Conservation (phyloP, 2,797 vertebrate species). For the Myripristis murdjan region DNA sequence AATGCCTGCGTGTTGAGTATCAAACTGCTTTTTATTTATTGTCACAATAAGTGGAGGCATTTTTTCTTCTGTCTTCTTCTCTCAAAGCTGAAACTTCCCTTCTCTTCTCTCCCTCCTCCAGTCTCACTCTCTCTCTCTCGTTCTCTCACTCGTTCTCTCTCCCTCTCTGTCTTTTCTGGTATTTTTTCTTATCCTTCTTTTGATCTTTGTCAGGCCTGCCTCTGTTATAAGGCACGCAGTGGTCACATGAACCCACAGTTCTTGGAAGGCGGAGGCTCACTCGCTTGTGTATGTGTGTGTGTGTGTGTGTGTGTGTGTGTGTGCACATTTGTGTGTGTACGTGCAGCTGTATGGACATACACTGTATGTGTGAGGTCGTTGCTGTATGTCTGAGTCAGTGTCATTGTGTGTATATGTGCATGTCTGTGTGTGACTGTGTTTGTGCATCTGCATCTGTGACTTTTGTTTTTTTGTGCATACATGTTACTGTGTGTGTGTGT, state of each 20-base stretch:
- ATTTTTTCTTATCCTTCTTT: conserved; percentile 35
- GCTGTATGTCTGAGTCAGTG: background rate
- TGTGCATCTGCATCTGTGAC: background rate
- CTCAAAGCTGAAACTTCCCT: background rate
- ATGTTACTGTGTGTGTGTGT: background rate
- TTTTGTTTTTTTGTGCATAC: background rate
- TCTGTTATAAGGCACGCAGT: conserved; percentile 55
- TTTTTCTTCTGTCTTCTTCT: background rate
- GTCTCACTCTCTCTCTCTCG: conserved; percentile 2
- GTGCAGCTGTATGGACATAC: conserved; percentile 7
- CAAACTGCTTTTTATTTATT: conserved; percentile 18
- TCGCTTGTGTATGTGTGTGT: conserved; percentile 13
- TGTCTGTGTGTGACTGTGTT: background rate
- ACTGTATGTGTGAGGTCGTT: conserved; percentile 13
- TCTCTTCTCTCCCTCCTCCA: background rate
- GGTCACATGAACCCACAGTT: conserved; percentile 61
- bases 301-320: conserved; percentile 11
- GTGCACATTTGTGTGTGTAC: background rate
- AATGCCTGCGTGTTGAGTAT: background rate
- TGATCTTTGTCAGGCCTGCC: conserved; percentile 55
- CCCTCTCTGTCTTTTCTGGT: conserved; percentile 29
- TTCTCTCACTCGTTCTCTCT: no score
- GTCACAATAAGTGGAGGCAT: background rate
- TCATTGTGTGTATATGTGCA: background rate
- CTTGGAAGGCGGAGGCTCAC: conserved; percentile 24